These are phyloP conservation scores for Apteryx owenii DNA, from an alignment of 2,113 vertebrate genomes.

Conservation along the genomic window DNA sequence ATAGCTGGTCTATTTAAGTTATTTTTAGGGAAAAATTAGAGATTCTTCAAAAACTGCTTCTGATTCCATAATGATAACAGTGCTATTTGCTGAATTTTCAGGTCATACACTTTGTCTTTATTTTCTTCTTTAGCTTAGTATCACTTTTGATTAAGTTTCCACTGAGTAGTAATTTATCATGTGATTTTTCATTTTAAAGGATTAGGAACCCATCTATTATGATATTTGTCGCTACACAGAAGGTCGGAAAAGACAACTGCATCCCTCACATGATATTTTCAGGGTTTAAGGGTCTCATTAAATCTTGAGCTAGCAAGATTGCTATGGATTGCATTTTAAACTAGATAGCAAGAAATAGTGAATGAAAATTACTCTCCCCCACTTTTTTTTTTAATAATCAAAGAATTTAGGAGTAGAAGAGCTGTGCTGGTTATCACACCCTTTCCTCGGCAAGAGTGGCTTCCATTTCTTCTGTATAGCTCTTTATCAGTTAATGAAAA, in stretches of 20 bases:
- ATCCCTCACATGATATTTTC: not conserved
- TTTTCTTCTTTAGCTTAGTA: not conserved
- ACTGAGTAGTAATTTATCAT: slow-evolving; percentile 5
- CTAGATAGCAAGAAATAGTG: not conserved
- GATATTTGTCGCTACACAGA: not conserved
- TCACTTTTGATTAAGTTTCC: slow-evolving; percentile 1
- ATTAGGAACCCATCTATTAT: not conserved
- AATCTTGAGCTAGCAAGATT: not conserved
- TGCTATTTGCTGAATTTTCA: slow-evolving; percentile 10
- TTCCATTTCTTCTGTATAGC: not conserved
- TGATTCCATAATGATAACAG: not conserved
- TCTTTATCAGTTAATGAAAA: not conserved
- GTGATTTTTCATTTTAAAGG: not conserved
- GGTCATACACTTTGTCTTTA: not conserved
- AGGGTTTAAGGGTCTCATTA: not conserved
- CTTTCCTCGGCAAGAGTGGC: not conserved
- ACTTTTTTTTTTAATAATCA: not conserved
- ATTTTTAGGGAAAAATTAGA: not conserved
- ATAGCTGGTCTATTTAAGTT: slow-evolving; percentile 18
- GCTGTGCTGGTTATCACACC: not conserved
- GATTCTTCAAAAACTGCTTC: slow-evolving; percentile 5
- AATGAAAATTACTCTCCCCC: not conserved
- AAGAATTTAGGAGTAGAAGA: not conserved
- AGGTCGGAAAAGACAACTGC: not conserved
- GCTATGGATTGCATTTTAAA: not conserved